phyloP scores from a whole-genome alignment of 2,797 vertebrate species.

The Toxotes lorentzi region DNA sequence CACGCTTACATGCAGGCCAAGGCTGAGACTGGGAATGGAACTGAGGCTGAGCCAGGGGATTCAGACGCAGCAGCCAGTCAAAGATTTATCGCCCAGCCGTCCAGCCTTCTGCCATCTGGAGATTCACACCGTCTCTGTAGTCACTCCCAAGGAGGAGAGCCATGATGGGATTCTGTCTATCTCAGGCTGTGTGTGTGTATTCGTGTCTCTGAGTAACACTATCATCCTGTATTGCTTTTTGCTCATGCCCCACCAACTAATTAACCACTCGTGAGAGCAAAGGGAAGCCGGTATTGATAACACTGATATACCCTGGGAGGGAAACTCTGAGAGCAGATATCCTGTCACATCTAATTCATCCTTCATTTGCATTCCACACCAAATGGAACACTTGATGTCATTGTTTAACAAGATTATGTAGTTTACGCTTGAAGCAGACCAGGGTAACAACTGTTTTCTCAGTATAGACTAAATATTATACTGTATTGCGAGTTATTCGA shows the following conservation, averaged over 20 bases:
- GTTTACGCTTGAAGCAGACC: constrained; percentile 16
- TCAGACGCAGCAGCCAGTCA: constrained; percentile 79
- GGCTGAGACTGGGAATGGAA: constrained; percentile 54
- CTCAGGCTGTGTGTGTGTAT: constrained; percentile 44
- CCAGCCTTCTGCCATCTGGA: constrained; percentile 77
- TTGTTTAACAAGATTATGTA: constrained; percentile 31
- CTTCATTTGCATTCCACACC: constrained; percentile 26
- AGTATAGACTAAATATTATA: constrained; percentile 32
- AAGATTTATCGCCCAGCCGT: constrained; percentile 78
- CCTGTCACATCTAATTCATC: constrained; percentile 42
- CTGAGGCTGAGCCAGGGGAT: constrained; percentile 71
- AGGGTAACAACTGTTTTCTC: constrained; percentile 16
- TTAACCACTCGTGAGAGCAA: constrained; percentile 53
- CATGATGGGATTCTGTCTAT: constrained; percentile 62
- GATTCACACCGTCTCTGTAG: constrained; percentile 66
- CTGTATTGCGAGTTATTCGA: constrained; percentile 32
- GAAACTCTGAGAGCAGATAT: constrained; percentile 33
- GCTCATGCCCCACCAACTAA: constrained; percentile 42
- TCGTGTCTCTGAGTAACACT: constrained; percentile 34
- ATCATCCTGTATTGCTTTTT: constrained; percentile 46
- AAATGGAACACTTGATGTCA: constrained; percentile 20
- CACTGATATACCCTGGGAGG: constrained; percentile 24
- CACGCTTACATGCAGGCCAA: constrained; percentile 48
- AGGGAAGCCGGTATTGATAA: constrained; percentile 53
- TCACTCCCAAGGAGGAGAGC: constrained; percentile 54